phyloP scores from a whole-genome alignment of 1,140 invertebrate species.

The Phymastichus coffea region DNA sequence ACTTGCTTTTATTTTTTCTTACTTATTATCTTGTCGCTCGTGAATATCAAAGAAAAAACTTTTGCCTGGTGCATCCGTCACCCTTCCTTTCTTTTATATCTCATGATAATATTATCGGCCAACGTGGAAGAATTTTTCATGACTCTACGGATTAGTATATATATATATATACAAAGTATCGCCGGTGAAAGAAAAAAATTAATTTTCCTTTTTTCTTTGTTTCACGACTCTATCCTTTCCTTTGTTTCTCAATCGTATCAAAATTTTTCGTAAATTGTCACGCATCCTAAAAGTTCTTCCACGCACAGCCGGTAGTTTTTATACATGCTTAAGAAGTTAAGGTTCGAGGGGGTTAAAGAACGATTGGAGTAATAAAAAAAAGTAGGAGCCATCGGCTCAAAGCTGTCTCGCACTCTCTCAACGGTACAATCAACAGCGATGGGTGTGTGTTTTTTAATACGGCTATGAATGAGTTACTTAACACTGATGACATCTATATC shows the following conservation, averaged over 20 bases:
- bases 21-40: neutral
- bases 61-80: slow-evolving; percentile 19
- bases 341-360: slow-evolving; percentile 42
- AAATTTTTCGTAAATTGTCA: too few relatives aligned
- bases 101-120: slow-evolving; percentile 6
- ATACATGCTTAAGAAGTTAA: slow-evolving; percentile 38
- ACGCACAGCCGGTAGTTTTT: too few relatives aligned
- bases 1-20: slow-evolving; percentile 7
- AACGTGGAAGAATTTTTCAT: slow-evolving; percentile 3
- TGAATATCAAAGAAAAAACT: neutral
- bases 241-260: too few relatives aligned
- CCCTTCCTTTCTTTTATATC: slow-evolving; percentile 25
- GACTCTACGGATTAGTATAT: too few relatives aligned
- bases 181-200: too few relatives aligned
- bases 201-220: slow-evolving; percentile 17
- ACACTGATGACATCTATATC: slow-evolving; percentile 44
- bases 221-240: slow-evolving; percentile 16
- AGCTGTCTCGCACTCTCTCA: slow-evolving; percentile 48
- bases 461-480: slow-evolving; percentile 42
- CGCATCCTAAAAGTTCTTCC: too few relatives aligned
- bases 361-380: slow-evolving; percentile 52
- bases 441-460: neutral
- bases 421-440: slow-evolving; percentile 49
- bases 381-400: slow-evolving; percentile 46
- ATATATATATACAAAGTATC: too few relatives aligned